Evolutionary conservation across 1,140 invertebrate species (phyloP), one percentile per base, ranked within the genome.

Genomic region (Wasmannia auropunctata): DNA sequence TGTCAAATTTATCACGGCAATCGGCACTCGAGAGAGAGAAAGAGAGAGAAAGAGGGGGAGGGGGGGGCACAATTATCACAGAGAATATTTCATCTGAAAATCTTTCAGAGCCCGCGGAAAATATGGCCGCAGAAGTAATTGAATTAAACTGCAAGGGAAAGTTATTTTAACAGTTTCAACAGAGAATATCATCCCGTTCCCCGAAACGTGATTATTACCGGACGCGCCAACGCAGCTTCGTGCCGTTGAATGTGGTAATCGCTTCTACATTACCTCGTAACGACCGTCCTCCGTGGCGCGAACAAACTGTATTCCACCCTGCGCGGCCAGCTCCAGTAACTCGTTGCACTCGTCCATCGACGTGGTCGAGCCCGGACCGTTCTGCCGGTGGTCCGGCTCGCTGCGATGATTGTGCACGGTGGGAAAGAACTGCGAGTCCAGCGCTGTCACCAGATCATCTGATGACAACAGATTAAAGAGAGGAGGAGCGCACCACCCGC

Each of bases 241-340:
- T 54, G 56, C n/a, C 8, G 49, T 22, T 46, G 22, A 79, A 40
- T 31, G n/a, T 25, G 37, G 56, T 93, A 94, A 77, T 95, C 93
- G 81, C 90, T 93, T 77, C 94, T 92, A 69, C 91, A 95, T 94
- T 75, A 95, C 93, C 85, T 95, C 95, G 84, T 95, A 96, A 89
- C 93, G 93, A 79, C 95, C 95, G 86, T 95, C 94, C 75, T 95
- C 95, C 16, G 94, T 95, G 40, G 95, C 94, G 3, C 95, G 93
- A 58, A 96, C 94, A 75, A 96, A 95, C 87, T 96, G 95, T 87
- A 96, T 95, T 51, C 94, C 95, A 76, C 94, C 95, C 87, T 94
- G 93, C 58, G 93, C 94, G 34, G 95, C 95, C 49, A 95, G 90
- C 79, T 95, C 95, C 63, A 95, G 84, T 51, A 95, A 87, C 85